Base-by-base conservation (phyloP, 2,888 invertebrate genomes). In the Chironomus tentans region DNA sequence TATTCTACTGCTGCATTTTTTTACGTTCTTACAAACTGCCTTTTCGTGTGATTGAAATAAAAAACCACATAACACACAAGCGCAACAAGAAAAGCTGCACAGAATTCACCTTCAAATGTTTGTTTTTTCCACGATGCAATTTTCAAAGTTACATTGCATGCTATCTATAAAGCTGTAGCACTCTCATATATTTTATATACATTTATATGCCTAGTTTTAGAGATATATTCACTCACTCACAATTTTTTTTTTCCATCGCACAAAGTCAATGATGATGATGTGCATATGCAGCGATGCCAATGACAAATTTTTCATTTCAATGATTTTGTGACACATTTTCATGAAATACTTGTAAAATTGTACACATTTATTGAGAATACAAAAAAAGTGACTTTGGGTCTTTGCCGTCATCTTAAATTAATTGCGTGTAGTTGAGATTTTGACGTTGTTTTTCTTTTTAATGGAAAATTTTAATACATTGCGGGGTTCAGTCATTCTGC, bases 41-140 rank as follows among this genome's bases (percentile, higher is more conserved):
- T n/a, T 56, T 56, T 56, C 38, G 38, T 38, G 38, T 21, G 72
- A 62, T 72, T 72, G 62, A 72, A 72, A 72, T 28, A 62, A 72
- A 72, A 74, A 74, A 61, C 74, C 56, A 56, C n/a, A 56, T 38
- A 38, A 65, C 73, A 74, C 68, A 74, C 74, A 21, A 22, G 22
- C 38, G 10, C 38, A 38, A 2, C 21, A 13, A 68, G 74, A 68
- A 74, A 56, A 38, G 38, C 38, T 72, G 72, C 72, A 72, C 72
- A 72, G 62, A 74, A 74, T 74, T 74, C 74, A 74, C 74, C 74
- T 74, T 74, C 74, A 74, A 74, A 74, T 74, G 74, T 47, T 74
- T 65, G 65, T 74, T 74, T 38, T 65, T 74, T 74, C 68, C 74
- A 74, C 74, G 24, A 61, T 74, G 74, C 68, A 68, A 48, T 48